Evolutionary conservation across 2,113 vertebrate genomes (phyloP).

Genomic region (Galeopterus variegatus): DNA sequence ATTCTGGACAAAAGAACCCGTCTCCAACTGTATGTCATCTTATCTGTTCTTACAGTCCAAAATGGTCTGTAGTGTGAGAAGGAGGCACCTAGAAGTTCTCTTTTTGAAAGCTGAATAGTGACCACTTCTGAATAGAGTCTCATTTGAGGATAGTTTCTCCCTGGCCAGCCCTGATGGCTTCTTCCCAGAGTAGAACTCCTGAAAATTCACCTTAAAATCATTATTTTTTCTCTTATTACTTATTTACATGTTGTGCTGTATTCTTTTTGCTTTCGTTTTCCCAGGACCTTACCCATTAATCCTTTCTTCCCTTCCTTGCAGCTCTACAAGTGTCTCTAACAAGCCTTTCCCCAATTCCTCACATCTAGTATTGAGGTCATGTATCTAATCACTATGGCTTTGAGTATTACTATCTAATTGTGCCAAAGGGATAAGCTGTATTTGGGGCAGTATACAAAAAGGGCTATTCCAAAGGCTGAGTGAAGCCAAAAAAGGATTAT

Average conservation of each 20-base stretch:
- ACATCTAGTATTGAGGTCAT: background rate
- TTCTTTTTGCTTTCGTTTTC: constrained; percentile 11
- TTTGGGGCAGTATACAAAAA: constrained; percentile 2
- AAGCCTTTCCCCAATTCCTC: background rate
- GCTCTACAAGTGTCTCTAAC: background rate
- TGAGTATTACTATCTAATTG: background rate
- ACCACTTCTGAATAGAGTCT: constrained; percentile 19
- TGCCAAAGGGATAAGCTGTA: background rate
- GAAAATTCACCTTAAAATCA: background rate
- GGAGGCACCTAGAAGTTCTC: background rate
- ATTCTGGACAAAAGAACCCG: background rate
- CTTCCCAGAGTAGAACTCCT: background rate
- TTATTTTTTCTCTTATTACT: background rate
- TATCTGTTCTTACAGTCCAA: background rate
- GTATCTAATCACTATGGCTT: background rate
- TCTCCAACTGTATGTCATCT: background rate
- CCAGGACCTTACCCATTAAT: background rate
- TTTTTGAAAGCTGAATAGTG: background rate
- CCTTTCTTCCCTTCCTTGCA: background rate
- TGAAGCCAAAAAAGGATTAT: background rate
- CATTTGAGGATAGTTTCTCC: background rate
- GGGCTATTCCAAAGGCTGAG: background rate
- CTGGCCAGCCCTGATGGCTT: background rate
- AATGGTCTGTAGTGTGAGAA: background rate
- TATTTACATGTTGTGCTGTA: background rate